phyloP scores from a whole-genome alignment of 2,888 invertebrate genomes.

The Cremastobaeus sp. region DNA sequence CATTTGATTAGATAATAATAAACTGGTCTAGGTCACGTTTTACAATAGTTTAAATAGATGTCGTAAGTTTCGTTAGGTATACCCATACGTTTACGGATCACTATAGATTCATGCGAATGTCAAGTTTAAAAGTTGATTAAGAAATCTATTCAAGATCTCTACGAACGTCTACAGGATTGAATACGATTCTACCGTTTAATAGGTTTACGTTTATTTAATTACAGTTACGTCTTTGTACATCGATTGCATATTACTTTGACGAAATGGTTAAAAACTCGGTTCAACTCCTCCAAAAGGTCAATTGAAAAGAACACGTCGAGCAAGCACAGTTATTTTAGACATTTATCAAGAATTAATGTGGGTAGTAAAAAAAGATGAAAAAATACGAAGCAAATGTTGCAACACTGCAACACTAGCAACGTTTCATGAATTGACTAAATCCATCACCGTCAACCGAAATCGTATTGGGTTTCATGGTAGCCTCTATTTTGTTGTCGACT shows the following conservation, averaged over 20 bases:
- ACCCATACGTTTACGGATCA: conserved; percentile 42
- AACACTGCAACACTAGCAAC: conserved; percentile 36
- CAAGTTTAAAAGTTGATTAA: conserved; percentile 46
- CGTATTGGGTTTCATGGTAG: too few species aligned
- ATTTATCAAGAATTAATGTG: conserved; percentile 29
- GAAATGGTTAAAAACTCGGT: conserved; percentile 31
- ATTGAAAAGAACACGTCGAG: conserved; percentile 2
- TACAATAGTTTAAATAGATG: conserved; percentile 45
- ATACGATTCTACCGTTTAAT: conserved; percentile 37
- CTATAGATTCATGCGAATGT: conserved; percentile 45
- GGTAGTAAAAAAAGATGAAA: conserved; percentile 13
- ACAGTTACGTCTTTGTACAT: conserved; percentile 48
- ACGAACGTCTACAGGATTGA: conserved; percentile 45
- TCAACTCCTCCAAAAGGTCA: conserved; percentile 17
- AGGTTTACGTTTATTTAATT: conserved; percentile 38
- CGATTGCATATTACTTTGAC: conserved; percentile 34
- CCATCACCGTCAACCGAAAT: conserved; percentile 18
- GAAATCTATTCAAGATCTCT: conserved; percentile 44
- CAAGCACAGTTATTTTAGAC: conserved; percentile 27
- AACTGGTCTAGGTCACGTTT: conserved; percentile 41
- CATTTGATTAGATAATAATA: conserved; percentile 45
- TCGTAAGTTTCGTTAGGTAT: conserved; percentile 24
- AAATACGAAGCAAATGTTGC: too few species aligned
- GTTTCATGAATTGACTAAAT: conserved; percentile 39
- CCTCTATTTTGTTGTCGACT: neutral